Percentiles rank a stretch among this genome's conserved stretches.
phyloP scores from a whole-genome alignment of 1,140 invertebrate genomes.

The Camponotus floridanus region DNA sequence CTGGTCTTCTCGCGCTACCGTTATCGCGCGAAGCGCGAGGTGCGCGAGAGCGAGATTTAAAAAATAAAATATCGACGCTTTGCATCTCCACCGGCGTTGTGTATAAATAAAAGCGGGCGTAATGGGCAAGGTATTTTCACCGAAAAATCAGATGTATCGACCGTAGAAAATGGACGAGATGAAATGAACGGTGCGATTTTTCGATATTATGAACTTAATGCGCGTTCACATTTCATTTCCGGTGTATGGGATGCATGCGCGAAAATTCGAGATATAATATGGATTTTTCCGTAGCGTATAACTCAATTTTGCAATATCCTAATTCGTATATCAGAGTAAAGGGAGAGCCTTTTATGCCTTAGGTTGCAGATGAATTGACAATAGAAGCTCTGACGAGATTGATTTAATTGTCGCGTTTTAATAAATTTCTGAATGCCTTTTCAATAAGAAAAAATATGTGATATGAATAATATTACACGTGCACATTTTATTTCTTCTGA shows the following conservation, averaged over 20 bases:
- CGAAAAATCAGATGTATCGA: conserved; percentile 57
- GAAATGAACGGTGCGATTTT: conserved; percentile 33
- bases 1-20: conserved; percentile 48
- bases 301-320: conserved; percentile 11
- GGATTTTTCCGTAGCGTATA: not conserved
- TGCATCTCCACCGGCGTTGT: conserved; percentile 12
- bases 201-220: conserved; percentile 44
- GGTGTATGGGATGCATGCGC: not conserved
- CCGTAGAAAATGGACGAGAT: conserved; percentile 46
- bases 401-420: not conserved
- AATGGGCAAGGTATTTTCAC: conserved; percentile 28
- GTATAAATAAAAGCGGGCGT: conserved; percentile 55
- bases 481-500: not conserved
- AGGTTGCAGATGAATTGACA: conserved; percentile 8
- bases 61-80: conserved; percentile 68
- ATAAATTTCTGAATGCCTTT: conserved; percentile 22
- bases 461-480: not conserved
- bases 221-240: conserved; percentile 11
- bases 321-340: not conserved
- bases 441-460: not conserved
- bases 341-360: not conserved
- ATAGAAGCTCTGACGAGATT: not conserved
- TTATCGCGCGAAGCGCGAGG: conserved; percentile 56
- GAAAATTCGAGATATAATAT: not conserved
- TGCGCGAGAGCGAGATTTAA: conserved; percentile 77